These are phyloP conservation scores for Eupeodes luniger DNA, from an alignment of 2,888 invertebrate genomes.

Conservation along the genomic window DNA sequence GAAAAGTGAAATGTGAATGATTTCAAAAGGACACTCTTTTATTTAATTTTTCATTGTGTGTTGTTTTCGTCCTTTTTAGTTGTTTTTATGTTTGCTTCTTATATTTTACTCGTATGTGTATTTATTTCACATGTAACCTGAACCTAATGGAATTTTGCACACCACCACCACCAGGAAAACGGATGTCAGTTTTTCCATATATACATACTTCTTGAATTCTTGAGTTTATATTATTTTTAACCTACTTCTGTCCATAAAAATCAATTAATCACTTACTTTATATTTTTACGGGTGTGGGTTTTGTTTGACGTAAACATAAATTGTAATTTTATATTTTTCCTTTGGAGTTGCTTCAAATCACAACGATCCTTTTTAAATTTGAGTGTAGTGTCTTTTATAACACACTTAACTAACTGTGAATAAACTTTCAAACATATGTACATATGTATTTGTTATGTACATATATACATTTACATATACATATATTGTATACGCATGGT, in stretches of 20 bases:
- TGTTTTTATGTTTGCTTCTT: slow-evolving; percentile 13
- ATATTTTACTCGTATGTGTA: background rate
- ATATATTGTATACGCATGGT: background rate
- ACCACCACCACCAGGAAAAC: slow-evolving; percentile 32
- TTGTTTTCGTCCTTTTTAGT: background rate
- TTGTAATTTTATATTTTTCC: slow-evolving; percentile 68
- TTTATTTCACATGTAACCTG: slow-evolving; percentile 64
- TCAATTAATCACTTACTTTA: slow-evolving; percentile 57
- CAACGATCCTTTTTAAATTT: slow-evolving; percentile 63
- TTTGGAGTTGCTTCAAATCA: slow-evolving; percentile 54
- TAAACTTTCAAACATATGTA: no score
- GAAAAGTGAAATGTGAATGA: background rate
- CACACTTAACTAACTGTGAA: slow-evolving; percentile 24
- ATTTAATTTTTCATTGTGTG: slow-evolving; percentile 33
- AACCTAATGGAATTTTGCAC: slow-evolving; percentile 72
- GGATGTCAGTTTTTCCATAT: slow-evolving; percentile 58
- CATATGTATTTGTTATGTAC: background rate
- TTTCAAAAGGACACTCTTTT: slow-evolving; percentile 40
- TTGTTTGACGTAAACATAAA: slow-evolving; percentile 60
- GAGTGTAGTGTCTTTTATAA: slow-evolving; percentile 34
- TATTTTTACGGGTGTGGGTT: background rate
- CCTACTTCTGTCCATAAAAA: slow-evolving; percentile 65
- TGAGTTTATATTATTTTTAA: slow-evolving; percentile 56
- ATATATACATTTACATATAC: background rate
- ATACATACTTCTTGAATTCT: slow-evolving; percentile 42